phyloP scores from a whole-genome alignment of 2,797 vertebrate genomes.

The Danio kyathit region DNA sequence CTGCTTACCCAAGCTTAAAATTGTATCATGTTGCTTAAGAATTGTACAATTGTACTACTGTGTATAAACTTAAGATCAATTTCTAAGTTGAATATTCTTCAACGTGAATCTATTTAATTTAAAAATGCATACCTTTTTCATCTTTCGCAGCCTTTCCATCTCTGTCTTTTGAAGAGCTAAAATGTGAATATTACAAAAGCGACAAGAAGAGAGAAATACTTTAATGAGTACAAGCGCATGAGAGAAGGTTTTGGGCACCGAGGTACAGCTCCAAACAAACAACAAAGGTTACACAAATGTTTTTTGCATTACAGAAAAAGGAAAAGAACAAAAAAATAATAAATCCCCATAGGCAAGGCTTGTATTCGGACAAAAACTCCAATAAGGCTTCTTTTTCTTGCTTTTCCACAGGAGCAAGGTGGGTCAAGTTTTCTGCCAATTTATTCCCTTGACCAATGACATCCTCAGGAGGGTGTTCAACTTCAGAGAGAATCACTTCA shows the following conservation, averaged over 20 bases:
- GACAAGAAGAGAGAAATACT: conserved; percentile 78
- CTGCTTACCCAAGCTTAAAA: background rate
- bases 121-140: conserved; percentile 89
- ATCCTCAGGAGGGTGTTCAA: conserved; percentile 96
- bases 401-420: conserved; percentile 94
- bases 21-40: background rate
- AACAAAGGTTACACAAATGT: conserved; percentile 50
- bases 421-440: conserved; percentile 96
- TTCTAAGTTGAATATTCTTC: background rate
- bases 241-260: conserved; percentile 63
- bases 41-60: background rate
- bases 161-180: conserved; percentile 95
- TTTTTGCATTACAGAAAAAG: conserved; percentile 50
- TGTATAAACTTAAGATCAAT: background rate
- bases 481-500: conserved; percentile 92
- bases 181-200: conserved; percentile 79
- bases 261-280: conserved; percentile 74
- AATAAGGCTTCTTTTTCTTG: conserved; percentile 93
- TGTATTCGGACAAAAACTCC: conserved; percentile 88
- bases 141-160: conserved; percentile 94
- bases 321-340: conserved; percentile 42
- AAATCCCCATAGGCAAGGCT: conserved; percentile 75
- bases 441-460: conserved; percentile 97
- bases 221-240: conserved; percentile 69
- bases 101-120: background rate